A percentile compares a stretch with the other conserved stretches of the same genome.
phyloP scores from a whole-genome alignment of 2,888 invertebrate genomes.

The Protophormia terraenovae region DNA sequence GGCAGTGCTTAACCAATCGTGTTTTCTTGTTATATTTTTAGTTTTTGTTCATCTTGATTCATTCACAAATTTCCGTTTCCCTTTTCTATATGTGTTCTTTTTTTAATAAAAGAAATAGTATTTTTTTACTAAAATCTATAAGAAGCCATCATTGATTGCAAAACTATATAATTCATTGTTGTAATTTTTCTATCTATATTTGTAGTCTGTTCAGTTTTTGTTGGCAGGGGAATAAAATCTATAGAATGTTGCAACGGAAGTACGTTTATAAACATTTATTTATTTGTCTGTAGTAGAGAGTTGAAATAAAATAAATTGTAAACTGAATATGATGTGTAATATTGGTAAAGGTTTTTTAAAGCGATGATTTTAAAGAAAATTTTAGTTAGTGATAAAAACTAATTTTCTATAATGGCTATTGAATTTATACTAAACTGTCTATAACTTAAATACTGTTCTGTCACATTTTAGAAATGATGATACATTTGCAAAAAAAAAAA shows the following conservation, averaged over 20 bases:
- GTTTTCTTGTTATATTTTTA: background rate
- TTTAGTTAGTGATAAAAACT: too few relatives aligned
- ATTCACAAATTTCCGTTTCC: constrained; percentile 49
- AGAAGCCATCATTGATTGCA: constrained; percentile 16
- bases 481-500: too few relatives aligned
- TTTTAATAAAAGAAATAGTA: background rate
- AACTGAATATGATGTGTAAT: background rate
- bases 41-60: constrained; percentile 17
- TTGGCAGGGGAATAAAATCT: background rate
- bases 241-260: background rate
- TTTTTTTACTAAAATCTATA: background rate
- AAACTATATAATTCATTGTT: background rate
- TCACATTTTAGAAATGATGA: too few relatives aligned
- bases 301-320: background rate
- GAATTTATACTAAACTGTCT: too few relatives aligned
- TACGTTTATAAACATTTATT: background rate
- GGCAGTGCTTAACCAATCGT: too few relatives aligned
- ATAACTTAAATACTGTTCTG: too few relatives aligned
- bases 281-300: background rate
- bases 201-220: background rate
- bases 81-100: background rate
- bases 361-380: too few relatives aligned
- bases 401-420: too few relatives aligned
- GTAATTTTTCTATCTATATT: background rate
- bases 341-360: too few relatives aligned